phyloP scores from a whole-genome alignment of 2,888 invertebrate genomes.

The Luperina nickerlii region DNA sequence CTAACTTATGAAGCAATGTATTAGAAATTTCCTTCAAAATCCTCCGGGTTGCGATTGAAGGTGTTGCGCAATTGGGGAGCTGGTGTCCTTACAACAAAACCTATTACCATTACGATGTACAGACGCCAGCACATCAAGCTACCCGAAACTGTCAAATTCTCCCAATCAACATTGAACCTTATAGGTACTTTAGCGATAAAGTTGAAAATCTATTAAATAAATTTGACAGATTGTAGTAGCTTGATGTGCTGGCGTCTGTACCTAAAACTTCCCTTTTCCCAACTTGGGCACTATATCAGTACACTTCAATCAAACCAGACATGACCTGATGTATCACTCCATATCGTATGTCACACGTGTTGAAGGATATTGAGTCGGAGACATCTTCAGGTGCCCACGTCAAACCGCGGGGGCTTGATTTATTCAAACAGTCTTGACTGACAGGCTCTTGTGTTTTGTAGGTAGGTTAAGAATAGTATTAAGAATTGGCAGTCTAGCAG shows the following conservation, averaged over 20 bases:
- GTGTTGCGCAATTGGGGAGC: neutral
- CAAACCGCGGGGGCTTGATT: constrained; percentile 33
- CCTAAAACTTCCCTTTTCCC: neutral
- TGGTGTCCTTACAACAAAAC: neutral
- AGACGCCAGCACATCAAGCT: too few species aligned
- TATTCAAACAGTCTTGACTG: constrained; percentile 32
- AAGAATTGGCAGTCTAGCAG: too few species aligned
- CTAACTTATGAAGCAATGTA: neutral
- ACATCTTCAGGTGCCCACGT: constrained; percentile 35
- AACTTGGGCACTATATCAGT: neutral
- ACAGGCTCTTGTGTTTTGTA: neutral
- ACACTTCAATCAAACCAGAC: constrained; percentile 14
- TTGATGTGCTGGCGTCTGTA: too few species aligned
- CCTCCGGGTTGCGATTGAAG: neutral
- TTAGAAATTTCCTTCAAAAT: neutral
- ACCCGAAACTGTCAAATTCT: too few species aligned
- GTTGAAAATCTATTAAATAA: too few species aligned
- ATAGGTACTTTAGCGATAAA: too few species aligned
- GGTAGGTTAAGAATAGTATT: too few species aligned
- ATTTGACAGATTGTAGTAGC: too few species aligned
- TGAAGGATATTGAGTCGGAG: constrained; percentile 14
- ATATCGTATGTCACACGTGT: constrained; percentile 16
- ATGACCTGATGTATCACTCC: constrained; percentile 7
- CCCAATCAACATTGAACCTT: too few species aligned
- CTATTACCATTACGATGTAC: neutral